A percentile compares a stretch with the other conserved stretches of the same genome.
Evolutionary conservation across 2,888 invertebrate species (phyloP).

Genomic region (Trachelus iudaicus): DNA sequence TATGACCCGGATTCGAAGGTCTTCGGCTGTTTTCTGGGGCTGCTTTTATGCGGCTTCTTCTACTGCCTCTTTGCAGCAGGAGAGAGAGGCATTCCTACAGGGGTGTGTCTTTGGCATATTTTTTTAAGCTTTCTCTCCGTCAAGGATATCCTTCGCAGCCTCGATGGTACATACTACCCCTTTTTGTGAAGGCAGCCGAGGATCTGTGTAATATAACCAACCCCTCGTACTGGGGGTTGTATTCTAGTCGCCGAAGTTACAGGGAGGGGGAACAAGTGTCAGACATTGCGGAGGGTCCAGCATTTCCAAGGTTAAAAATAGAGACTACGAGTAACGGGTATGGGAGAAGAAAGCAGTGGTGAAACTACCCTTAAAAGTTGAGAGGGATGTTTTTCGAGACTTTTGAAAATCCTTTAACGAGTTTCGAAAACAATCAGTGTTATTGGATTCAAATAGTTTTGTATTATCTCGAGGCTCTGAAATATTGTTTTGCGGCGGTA

Average conservation of each 20-base stretch:
- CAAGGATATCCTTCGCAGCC: neutral
- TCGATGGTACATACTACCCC: neutral
- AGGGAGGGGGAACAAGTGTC: neutral
- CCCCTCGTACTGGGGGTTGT: neutral
- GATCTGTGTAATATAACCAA: neutral
- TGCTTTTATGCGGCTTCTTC: neutral
- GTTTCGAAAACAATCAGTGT: neutral
- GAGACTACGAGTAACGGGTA: neutral
- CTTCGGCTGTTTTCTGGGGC: slow-evolving; percentile 18
- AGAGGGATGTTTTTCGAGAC: neutral
- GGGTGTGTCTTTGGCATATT: neutral
- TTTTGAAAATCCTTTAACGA: neutral
- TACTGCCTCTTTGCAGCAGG: neutral
- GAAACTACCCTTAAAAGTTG: neutral
- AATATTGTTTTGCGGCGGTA: neutral
- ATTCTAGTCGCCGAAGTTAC: neutral
- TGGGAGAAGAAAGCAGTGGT: neutral
- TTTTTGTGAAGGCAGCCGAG: neutral
- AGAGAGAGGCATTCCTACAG: neutral
- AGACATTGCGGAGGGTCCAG: neutral
- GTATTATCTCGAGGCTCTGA: neutral
- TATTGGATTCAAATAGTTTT: neutral
- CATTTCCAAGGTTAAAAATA: neutral
- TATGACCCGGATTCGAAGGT: slow-evolving; percentile 43
- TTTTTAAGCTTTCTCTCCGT: neutral